Conservation (phyloP, 2,888 invertebrate genomes). For the Eilema depressum region DNA sequence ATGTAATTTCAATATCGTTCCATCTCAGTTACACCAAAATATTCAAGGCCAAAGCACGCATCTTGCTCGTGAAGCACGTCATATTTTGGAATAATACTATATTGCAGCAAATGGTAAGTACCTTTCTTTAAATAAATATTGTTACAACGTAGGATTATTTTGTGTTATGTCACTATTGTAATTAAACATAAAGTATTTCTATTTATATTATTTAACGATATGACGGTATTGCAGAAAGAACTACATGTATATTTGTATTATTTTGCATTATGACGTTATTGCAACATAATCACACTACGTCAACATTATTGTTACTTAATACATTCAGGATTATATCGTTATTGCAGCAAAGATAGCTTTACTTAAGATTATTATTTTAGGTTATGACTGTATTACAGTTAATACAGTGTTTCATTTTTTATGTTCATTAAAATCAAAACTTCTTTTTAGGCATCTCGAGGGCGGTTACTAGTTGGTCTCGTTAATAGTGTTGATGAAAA, state of each 20-base stretch:
- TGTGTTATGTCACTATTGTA: conserved; percentile 11
- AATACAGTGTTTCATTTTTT: conserved; percentile 11
- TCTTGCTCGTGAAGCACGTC: conserved; percentile 12
- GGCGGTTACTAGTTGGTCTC: conserved; percentile 13
- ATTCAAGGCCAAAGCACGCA: conserved; percentile 13
- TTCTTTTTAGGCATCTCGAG: conserved; percentile 8
- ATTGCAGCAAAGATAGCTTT: conserved; percentile 13
- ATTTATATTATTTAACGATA: neutral
- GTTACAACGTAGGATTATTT: conserved; percentile 11
- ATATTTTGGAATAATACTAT: conserved; percentile 13
- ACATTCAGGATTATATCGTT: conserved; percentile 13
- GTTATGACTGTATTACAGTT: conserved; percentile 14
- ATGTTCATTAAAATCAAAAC: neutral
- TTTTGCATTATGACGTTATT: conserved; percentile 3
- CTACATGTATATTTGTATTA: neutral
- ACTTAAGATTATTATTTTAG: conserved; percentile 12
- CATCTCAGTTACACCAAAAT: conserved; percentile 15
- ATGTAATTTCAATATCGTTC: conserved; percentile 12
- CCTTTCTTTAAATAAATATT: conserved; percentile 5
- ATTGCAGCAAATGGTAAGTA: conserved; percentile 1
- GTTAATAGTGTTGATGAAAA: conserved; percentile 14
- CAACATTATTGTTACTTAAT: conserved; percentile 12
- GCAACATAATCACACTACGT: conserved; percentile 12
- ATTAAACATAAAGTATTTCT: conserved; percentile 5
- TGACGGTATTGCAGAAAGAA: conserved; percentile 8